Evolutionary conservation across 2,113 vertebrate species (phyloP), one percentile per base, ranked within the genome.

Genomic region (Gopherus evgoodei): DNA sequence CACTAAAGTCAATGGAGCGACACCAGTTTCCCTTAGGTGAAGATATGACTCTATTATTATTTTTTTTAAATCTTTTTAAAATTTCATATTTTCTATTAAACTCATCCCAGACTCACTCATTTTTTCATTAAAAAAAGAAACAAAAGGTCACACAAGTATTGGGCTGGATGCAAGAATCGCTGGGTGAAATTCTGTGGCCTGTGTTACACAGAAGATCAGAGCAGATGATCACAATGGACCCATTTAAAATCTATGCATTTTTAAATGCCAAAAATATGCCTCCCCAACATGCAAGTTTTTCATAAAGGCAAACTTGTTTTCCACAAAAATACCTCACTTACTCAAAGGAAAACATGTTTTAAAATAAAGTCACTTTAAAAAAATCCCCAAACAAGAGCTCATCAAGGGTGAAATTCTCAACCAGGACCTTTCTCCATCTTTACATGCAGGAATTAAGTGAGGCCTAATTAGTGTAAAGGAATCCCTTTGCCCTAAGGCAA

Each of bases 281-380:
- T 2, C 35, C 35, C 52, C 13, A 56, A 16, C 10, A 54, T n/a
- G 29, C 25, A 53, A 8, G 5, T 54, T 59, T 54, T 49, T 72
- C 21, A 31, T 16, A 35, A 65, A 54, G 38, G 2, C 14, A 19
- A 8, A 81, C 31, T 16, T 56, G 53, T 54, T 44, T 16, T n/a
- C 47, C 62, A 31, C 27, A 47, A 2, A 19, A 38, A 4, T 0
- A 0, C 50, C 25, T 1, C 16, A 47, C 69, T 1, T 16, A 27
- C 17, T 16, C 8, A 22, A 89, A n/a, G 13, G 9, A 42, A 87
- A 42, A n/a, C 84, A 80, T 8, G n/a, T 38, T 72, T 72, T 22
- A n/a, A 38, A 38, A 72, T 72, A 72, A 9, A 21, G n/a, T 38
- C n/a, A 72, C 65, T 22, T 53, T 22, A 38, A 38, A 72, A 72